A percentile compares a stretch with the other conserved stretches of the same genome.
Conservation (phyloP, 2,797 vertebrate species). For the Crocidura indochinensis region DNA sequence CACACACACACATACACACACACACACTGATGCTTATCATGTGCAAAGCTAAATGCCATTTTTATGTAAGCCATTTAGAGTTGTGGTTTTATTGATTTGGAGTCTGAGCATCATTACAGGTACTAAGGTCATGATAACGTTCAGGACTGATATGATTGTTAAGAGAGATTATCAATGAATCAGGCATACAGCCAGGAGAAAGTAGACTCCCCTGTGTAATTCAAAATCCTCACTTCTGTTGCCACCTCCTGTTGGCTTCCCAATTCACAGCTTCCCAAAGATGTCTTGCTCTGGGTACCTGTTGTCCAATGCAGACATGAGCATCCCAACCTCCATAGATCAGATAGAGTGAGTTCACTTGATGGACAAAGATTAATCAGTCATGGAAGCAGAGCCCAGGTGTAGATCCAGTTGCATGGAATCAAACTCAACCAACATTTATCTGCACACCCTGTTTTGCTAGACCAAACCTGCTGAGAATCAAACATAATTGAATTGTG, state of each 20-base stretch:
- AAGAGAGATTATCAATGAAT: background rate
- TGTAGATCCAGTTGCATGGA: background rate
- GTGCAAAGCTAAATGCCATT: background rate
- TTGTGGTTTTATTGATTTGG: conserved; percentile 39
- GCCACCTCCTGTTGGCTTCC: background rate
- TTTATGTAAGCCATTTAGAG: background rate
- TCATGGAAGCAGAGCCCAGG: background rate
- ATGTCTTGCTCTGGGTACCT: background rate
- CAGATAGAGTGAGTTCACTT: background rate
- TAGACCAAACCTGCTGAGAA: background rate
- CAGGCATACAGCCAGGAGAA: background rate
- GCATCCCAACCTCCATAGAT: background rate
- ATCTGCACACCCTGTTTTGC: background rate
- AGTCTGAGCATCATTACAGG: conserved; percentile 10
- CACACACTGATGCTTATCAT: background rate
- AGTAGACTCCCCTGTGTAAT: fast-evolving
- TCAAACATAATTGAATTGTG: background rate
- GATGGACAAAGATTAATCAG: background rate
- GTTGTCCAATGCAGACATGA: too few relatives aligned
- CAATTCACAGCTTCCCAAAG: background rate
- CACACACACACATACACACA: too few relatives aligned
- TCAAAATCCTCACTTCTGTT: background rate
- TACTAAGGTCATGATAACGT: conserved; percentile 1
- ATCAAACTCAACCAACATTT: background rate
- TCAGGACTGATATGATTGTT: background rate